phyloP scores from a whole-genome alignment of 2,113 vertebrate species.

The Pangasianodon hypophthalmus region DNA sequence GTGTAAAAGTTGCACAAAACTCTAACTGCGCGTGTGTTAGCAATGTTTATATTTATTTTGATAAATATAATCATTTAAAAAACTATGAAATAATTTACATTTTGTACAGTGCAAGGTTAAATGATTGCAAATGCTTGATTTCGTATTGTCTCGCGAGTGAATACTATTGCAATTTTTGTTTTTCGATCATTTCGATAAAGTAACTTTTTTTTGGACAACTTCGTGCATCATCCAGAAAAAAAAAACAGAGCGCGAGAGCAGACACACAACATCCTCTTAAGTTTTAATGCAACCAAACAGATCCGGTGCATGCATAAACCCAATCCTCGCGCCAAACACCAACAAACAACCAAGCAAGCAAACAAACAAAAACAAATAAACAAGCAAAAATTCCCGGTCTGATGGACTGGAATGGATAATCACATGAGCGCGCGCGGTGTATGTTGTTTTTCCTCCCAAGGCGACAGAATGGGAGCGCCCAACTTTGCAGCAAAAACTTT shows the following conservation, averaged over 20 bases:
- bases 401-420: not conserved
- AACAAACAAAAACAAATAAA: not conserved
- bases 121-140: not conserved
- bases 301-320: not conserved
- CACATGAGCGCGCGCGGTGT: not conserved
- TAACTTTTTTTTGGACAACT: not conserved
- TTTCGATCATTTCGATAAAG: not conserved
- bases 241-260: not conserved
- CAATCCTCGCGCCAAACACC: not conserved
- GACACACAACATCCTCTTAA: not conserved
- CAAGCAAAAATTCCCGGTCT: not conserved
- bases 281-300: not conserved
- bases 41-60: not conserved
- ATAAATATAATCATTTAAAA: not conserved
- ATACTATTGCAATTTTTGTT: not conserved
- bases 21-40: not conserved
- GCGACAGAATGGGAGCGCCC: not conserved
- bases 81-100: not conserved
- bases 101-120: not conserved
- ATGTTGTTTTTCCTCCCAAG: not conserved
- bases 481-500: not conserved
- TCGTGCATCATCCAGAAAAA: not conserved
- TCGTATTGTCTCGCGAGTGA: not conserved
- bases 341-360: not conserved
- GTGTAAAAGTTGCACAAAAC: not conserved